These are phyloP conservation scores for Nothura maculosa DNA, from an alignment of 2,797 vertebrate genomes.

Conservation along the genomic window DNA sequence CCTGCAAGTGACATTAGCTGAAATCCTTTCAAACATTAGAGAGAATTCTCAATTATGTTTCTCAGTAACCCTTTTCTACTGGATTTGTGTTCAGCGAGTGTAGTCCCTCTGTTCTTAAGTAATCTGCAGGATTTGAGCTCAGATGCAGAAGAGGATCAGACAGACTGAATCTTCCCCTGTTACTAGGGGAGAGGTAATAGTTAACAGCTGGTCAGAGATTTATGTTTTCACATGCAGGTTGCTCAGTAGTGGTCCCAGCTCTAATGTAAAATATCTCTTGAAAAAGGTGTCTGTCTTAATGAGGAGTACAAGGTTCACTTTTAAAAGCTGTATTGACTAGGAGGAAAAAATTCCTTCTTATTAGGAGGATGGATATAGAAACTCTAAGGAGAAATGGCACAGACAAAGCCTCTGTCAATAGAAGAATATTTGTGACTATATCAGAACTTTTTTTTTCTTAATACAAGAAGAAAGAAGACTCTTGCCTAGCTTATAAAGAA, in stretches of 20 bases:
- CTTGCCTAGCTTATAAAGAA: not conserved
- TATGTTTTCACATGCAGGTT: not conserved
- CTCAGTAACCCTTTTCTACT: not conserved
- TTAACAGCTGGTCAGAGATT: slow-evolving; percentile 16
- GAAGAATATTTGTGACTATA: slow-evolving; percentile 12
- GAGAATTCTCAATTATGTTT: not conserved
- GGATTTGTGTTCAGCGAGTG: not conserved
- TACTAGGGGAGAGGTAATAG: slow-evolving; percentile 1
- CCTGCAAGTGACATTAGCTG: not conserved
- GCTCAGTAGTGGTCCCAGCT: not conserved
- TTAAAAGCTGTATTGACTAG: not conserved
- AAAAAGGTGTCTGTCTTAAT: not conserved
- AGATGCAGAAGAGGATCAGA: not conserved
- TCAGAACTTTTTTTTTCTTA: not conserved
- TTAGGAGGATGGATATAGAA: not conserved
- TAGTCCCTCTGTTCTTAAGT: not conserved
- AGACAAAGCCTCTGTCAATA: slow-evolving; percentile 37
- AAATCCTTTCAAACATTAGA: not conserved
- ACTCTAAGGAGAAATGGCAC: slow-evolving; percentile 1
- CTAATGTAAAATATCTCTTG: not conserved
- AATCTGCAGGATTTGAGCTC: not conserved
- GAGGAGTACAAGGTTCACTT: not conserved
- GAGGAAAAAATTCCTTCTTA: not conserved
- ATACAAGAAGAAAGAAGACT: not conserved
- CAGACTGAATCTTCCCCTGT: not conserved